Base-by-base conservation (phyloP, 2,888 invertebrate genomes). In the Macaria notata region DNA sequence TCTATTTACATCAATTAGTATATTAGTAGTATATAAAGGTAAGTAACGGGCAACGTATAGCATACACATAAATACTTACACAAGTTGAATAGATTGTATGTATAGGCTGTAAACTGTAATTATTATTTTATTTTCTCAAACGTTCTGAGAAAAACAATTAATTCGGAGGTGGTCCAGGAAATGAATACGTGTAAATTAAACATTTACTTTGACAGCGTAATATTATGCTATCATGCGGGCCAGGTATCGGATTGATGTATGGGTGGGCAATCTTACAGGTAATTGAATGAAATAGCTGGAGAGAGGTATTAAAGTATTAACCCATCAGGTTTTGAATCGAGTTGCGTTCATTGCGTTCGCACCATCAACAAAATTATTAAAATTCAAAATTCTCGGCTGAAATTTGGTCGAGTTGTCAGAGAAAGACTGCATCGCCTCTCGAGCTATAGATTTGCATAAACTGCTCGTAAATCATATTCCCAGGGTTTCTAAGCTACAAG, bases 401-500 rank as follows among this genome's bases (percentile, higher is more conserved):
- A 2, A 1, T 2, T 19, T 19, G 19, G 1, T 19, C 66, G 70
- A 69, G 52, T 62, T 68, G 65, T 70, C 70, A 72, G 73, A 70
- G 72, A 73, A 75, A 70, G 73, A 59, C 54, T 71, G 71, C 70
- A 69, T 66, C 70, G 72, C 70, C 76, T 80, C 76, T 81, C 77
- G 68, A 80, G 72, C 76, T 76, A 83, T 81, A 83, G 79, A 83
- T 87, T 85, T 84, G 81, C 84, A 85, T 84, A 82, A 81, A 78
- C 78, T 72, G 76, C 70, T 76, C 84, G 77, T 88, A 86, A 88
- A 86, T 88, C 86, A 88, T 82, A 83, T 78, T 77, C 74, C 72
- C 68, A 68, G 65, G 36, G 43, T 63, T 61, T 65, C 58, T 67
- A 68, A 64, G 71, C 44, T 55, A 59, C 54, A 54, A 54, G 50